A percentile compares a stretch with the other conserved stretches of the same genome.
phyloP scores from a whole-genome alignment of 1,140 invertebrate species.

The Drosophila lacteicornis region DNA sequence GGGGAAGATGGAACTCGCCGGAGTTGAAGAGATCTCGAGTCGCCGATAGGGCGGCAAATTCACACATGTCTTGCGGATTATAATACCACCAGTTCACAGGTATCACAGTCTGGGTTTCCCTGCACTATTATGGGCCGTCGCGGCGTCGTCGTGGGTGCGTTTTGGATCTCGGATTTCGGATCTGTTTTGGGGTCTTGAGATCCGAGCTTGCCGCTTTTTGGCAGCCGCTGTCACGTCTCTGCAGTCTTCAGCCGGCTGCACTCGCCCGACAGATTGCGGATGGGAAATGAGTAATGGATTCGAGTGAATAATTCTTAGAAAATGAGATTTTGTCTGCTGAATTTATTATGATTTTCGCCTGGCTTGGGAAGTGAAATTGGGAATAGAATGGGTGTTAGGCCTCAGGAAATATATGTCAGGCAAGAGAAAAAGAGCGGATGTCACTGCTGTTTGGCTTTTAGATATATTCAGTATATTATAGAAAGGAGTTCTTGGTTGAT shows the following conservation, averaged over 20 bases:
- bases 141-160: conserved; percentile 33
- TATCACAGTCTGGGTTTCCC: conserved; percentile 47
- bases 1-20: conserved; percentile 19
- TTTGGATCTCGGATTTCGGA: conserved; percentile 27
- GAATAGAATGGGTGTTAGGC: conserved; percentile 19
- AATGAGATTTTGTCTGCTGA: conserved; percentile 48
- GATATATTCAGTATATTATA: background rate
- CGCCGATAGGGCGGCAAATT: conserved; percentile 69
- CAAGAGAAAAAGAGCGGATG: background rate
- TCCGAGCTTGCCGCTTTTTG: conserved; percentile 44
- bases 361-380: conserved; percentile 45
- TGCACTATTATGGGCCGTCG: conserved; percentile 19
- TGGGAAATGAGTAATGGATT: conserved; percentile 55
- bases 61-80: conserved; percentile 80
- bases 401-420: background rate
- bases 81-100: conserved; percentile 62
- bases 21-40: conserved; percentile 51
- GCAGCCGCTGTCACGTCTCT: conserved; percentile 54
- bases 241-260: conserved; percentile 44
- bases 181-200: conserved; percentile 38
- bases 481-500: background rate
- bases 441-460: background rate
- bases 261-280: conserved; percentile 31
- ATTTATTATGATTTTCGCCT: conserved; percentile 33
- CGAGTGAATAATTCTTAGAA: conserved; percentile 56